Conservation (phyloP, 2,113 vertebrate species). For the Dolichotis patagonum region DNA sequence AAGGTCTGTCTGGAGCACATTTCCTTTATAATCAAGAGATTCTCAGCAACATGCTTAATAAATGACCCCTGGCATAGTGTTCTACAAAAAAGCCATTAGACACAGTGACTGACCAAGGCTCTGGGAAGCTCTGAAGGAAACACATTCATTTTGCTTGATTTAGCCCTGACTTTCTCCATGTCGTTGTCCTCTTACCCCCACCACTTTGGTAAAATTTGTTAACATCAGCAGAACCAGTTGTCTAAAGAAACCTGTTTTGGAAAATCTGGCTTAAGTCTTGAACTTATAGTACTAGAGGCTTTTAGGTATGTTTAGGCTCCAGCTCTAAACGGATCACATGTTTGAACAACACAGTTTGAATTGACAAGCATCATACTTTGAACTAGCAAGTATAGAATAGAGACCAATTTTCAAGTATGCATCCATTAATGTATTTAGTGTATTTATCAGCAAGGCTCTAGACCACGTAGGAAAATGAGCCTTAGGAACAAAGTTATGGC, state of each 20-base stretch:
- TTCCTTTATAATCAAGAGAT: background rate
- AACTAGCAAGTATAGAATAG: background rate
- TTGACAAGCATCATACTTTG: background rate
- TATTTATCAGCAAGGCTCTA: background rate
- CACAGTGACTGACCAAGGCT: background rate
- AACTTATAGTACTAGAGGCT: background rate
- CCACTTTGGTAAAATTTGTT: background rate
- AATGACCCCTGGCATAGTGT: background rate
- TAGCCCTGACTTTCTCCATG: background rate
- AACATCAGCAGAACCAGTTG: background rate
- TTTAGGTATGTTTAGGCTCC: background rate
- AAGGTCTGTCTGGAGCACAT: background rate
- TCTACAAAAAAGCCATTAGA: background rate
- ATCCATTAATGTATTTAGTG: no score
- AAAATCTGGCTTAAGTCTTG: background rate
- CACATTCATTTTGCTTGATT: background rate
- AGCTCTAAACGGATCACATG: background rate
- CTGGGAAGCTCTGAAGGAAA: background rate
- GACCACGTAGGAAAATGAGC: background rate
- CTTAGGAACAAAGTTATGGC: background rate
- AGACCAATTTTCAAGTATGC: background rate
- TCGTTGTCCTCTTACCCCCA: no score
- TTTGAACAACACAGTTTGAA: background rate
- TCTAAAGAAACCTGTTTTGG: background rate
- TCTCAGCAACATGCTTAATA: background rate